Base-by-base conservation (phyloP, 2,113 vertebrate genomes). In the Psilopsiagon aymara region DNA sequence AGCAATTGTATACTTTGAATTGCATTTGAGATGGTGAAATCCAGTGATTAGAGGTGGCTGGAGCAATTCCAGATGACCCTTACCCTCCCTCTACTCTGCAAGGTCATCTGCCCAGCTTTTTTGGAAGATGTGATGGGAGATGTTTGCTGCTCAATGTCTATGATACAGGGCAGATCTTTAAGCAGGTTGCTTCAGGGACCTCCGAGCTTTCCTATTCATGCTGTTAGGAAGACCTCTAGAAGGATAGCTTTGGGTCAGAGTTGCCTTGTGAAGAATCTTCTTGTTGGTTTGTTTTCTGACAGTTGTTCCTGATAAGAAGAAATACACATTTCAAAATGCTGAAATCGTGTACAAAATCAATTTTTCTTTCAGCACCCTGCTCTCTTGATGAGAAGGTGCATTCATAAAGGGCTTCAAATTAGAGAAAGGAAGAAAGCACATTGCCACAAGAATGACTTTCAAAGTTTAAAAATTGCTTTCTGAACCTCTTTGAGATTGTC, bases 381-480 rank as follows among this genome's bases (percentile, higher is more conserved):
- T 93, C 55, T 53, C 20, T 55, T 20, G 4, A 92, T 64, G 37
- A 89, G 67, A 93, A 17, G 17, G 23, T 88, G 14, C 6, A 9
- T 94, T 92, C 68, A 39, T 35, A 81, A 63, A 94, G 29, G 46
- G 9, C 29, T 88, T 94, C 4, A 7, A 83, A 86, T 21, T 91
- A 85, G 21, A 49, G 52, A 92, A 88, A 91, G 66, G 7, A 78
- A 93, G 74, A 87, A 93, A 82, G 37, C 28, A 66, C 55, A 31
- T 64, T 82, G 81, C 73, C 73, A 79, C 28, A 79, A 86, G 76
- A 86, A 90, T 67, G 18, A 53, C 53, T 95, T 92, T 86, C 21
- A 21, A 85, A 24, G 11, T 46, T 89, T 39, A 75, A 83, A 93
- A 78, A 68, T 79, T 96, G 35, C 14, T 55, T 92, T 96, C 92